phyloP scores from a whole-genome alignment of 2,113 vertebrate species.

The Stegostoma tigrinum region DNA sequence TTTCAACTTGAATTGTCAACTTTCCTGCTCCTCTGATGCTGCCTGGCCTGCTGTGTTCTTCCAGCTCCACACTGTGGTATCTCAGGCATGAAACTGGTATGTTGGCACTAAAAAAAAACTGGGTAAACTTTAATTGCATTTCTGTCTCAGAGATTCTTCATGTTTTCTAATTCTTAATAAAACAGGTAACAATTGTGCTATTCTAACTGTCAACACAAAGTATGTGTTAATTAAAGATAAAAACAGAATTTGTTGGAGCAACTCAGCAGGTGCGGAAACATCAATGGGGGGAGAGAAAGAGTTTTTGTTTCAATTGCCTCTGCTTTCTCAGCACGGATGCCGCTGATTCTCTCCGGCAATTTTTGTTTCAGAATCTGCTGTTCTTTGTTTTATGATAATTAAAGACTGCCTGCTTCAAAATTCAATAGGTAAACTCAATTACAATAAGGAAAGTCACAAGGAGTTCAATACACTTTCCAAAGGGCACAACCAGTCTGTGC shows the following conservation, averaged over 20 bases:
- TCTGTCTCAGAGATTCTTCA: neutral
- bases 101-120: neutral
- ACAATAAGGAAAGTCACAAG: neutral
- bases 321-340: too few species aligned
- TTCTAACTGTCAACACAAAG: slow-evolving; percentile 2
- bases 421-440: neutral
- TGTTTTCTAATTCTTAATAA: neutral
- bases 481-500: neutral
- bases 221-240: neutral
- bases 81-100: neutral
- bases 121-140: neutral
- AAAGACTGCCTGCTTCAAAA: neutral
- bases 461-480: neutral
- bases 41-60: too few species aligned
- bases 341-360: too few species aligned
- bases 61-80: neutral
- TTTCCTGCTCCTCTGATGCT: too few species aligned
- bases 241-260: too few species aligned
- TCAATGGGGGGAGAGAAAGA: too few species aligned
- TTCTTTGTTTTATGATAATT: neutral
- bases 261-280: too few species aligned
- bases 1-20: too few species aligned
- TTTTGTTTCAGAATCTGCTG: too few species aligned
- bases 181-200: neutral
- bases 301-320: too few species aligned